Base-by-base conservation (phyloP, 2,888 invertebrate genomes). In the Leptogaster cylindrica region DNA sequence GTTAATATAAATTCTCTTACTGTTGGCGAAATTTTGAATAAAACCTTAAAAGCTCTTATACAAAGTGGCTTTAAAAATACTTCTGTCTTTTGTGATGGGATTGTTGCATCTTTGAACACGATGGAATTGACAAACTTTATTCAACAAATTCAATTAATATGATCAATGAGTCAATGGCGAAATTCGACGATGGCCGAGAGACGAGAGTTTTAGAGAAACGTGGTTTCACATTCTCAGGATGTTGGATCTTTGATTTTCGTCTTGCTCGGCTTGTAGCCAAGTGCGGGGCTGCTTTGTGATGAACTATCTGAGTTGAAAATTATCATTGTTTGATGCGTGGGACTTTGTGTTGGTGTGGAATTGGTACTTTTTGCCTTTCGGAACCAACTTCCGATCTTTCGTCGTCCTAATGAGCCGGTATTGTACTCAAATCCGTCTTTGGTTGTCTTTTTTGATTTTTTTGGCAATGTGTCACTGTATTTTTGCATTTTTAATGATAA, bases 291-390 rank as follows among this genome's bases (percentile, higher is more conserved):
- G 64, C 73, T 74, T 50, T 74, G 71, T 66, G 70, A 69, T 46
- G 72, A 70, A 41, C 69, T 74, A 28, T 75, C 74, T 27, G 74
- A 73, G 52, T 73, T 72, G 6, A 67, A 68, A n/a, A 68, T 20
- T 20, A 51, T 36, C 33, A 52, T 16, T n/a, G 77, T 74, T 70
- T 80, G 79, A 70, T 81, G 81, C 28, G 81, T 81, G 16, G 81
- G 81, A 44, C 81, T 81, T 67, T 81, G 81, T 71, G 79, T 81
- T 5, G 81, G 81, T 23, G 81, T 81, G 58, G 79, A 79, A 68
- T 79, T 79, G 18, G 76, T 77, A 70, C 80, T 80, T 72, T 81
- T 81, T 31, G 81, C 78, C 64, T 81, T 81, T 20, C 81, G 77
- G 68, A 81, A 81, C 81, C 81, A 81, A 72, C 78, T 81, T 31